phyloP scores from a whole-genome alignment of 2,888 invertebrate species.

The Polymixis lichenea region DNA sequence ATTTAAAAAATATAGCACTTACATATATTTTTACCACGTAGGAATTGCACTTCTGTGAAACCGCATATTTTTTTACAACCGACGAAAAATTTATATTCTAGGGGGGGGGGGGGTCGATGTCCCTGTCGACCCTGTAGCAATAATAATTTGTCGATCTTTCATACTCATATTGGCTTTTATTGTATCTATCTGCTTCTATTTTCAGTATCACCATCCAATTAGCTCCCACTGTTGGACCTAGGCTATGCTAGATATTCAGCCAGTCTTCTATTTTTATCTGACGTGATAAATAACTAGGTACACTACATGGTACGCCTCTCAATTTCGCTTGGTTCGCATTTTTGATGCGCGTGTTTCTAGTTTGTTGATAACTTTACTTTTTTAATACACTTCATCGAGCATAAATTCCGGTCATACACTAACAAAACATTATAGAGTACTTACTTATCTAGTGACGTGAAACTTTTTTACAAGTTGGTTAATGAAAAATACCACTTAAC shows the following conservation, averaged over 20 bases:
- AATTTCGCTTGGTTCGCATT: conserved; percentile 39
- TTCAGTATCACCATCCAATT: conserved; percentile 29
- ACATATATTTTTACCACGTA: too few relatives aligned
- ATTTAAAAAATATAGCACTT: too few relatives aligned
- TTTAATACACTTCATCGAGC: not conserved
- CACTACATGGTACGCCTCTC: conserved; percentile 24
- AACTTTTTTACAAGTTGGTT: not conserved
- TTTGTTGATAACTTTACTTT: conserved; percentile 13
- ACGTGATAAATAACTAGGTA: conserved; percentile 39
- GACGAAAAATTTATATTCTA: too few relatives aligned
- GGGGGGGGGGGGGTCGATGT: too few relatives aligned
- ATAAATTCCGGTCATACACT: not conserved
- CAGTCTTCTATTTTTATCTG: conserved; percentile 45
- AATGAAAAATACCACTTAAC: not conserved
- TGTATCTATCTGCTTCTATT: conserved; percentile 1
- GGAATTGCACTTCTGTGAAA: too few relatives aligned
- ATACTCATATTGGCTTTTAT: not conserved
- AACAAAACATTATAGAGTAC: not conserved
- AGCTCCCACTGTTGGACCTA: conserved; percentile 11
- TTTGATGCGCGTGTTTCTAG: conserved; percentile 25
- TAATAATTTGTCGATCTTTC: too few relatives aligned
- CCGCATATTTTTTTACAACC: too few relatives aligned
- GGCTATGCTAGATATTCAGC: conserved; percentile 2
- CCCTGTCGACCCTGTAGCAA: too few relatives aligned
- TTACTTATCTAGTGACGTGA: not conserved